Base-by-base conservation (phyloP, 2,797 vertebrate species). In the Pelobates cultripes region DNA sequence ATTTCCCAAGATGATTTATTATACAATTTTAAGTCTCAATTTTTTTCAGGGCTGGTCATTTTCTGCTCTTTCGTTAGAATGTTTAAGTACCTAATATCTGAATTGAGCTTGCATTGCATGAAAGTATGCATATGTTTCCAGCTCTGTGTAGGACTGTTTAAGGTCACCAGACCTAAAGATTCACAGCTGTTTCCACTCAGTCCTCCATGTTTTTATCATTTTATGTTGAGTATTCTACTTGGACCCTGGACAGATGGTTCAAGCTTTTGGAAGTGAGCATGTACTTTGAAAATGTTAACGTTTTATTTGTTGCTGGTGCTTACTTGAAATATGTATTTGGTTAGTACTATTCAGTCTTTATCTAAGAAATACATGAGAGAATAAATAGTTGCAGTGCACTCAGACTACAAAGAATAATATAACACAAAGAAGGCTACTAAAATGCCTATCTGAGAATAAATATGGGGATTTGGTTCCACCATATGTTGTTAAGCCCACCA, bases 171-270 rank as follows among this genome's bases (percentile, higher is more conserved):
- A 75, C 77, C 77, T 71, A 84, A 79, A 84, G 55, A 84, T 79
- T 41, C 73, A 42, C 82, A 84, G 82, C 72, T 84, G 82, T 79
- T 79, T 84, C 82, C 82, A 79, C 82, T 84, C 82, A 84, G 67
- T 73, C 68, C 72, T 76, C 77, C 77, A 67, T 76, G 67, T 61
- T 78, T 53, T 44, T 7, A n/a, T 71, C 64, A 28, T 63, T 79
- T 79, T 79, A 79, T 84, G 77, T 77, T 79, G 77, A 84, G 72
- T 84, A 63, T 71, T 79, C 77, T 84, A 55, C 74, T 84, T 79
- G 45, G 43, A 84, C 75, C 82, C 82, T 84, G 82, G 72, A 84
- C 82, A 84, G 82, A 84, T 84, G 82, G 82, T 71, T 71, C 45
- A 84, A 73, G 70, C 44, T 72, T 55, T 71, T 75, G 53, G 55